These are phyloP conservation scores for Apteryx mantelli DNA, from an alignment of 2,113 vertebrate genomes.

Conservation along the genomic window DNA sequence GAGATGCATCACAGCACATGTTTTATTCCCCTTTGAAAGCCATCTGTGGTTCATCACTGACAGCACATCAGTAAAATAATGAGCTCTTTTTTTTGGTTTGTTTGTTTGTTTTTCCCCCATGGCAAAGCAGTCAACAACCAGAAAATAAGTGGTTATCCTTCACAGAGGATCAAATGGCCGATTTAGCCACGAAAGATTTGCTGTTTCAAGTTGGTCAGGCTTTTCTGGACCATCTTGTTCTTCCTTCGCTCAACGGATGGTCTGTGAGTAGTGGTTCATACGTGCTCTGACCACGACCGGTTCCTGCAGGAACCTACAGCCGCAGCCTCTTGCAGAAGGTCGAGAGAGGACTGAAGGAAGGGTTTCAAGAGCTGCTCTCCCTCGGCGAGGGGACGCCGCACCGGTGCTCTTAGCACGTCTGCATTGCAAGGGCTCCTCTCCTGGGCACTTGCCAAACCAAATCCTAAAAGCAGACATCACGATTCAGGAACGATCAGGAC, in stretches of 20 bases:
- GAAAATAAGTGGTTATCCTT: conserved; percentile 7
- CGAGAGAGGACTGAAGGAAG: not conserved
- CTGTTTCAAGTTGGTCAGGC: accelerated
- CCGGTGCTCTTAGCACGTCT: too few relatives aligned
- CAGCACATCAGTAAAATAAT: conserved; percentile 15
- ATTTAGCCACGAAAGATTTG: not conserved
- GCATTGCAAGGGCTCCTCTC: too few relatives aligned
- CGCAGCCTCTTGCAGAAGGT: accelerated
- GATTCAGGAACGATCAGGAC: too few relatives aligned
- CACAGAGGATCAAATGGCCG: not conserved
- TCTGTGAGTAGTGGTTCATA: accelerated
- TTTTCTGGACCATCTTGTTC: accelerated
- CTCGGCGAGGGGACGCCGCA: too few relatives aligned
- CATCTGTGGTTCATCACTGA: not conserved
- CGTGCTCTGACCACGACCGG: too few relatives aligned
- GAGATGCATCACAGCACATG: not conserved
- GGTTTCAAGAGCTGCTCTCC: accelerated
- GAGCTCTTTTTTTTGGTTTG: not conserved
- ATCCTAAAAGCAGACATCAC: too few relatives aligned
- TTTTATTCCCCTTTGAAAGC: not conserved
- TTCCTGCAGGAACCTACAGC: too few relatives aligned
- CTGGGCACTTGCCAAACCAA: too few relatives aligned
- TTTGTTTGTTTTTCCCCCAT: conserved; percentile 9
- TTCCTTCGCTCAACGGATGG: accelerated
- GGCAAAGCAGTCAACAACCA: conserved; percentile 21